A percentile compares a stretch with the other conserved stretches of the same genome.
Conservation (phyloP, 2,113 vertebrate genomes). For the Xenus cinereus region DNA sequence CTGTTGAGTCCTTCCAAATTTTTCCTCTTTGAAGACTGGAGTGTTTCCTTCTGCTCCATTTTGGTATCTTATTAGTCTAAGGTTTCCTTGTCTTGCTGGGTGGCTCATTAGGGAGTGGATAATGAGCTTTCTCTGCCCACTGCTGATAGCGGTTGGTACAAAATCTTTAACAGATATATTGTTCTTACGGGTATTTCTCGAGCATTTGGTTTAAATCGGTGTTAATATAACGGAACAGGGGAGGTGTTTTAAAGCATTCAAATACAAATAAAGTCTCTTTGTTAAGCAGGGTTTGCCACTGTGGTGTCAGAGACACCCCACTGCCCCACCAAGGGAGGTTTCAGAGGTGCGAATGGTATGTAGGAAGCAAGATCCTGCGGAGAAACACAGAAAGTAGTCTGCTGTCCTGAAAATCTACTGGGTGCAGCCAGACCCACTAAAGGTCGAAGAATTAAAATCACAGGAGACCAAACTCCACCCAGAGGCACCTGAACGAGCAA, state of each 20-base stretch:
- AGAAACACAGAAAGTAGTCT: not conserved
- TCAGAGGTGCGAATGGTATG: not conserved
- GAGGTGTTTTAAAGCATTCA: not conserved
- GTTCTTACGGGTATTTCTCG: not conserved
- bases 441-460: not conserved
- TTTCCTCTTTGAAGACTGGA: not conserved
- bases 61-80: not conserved
- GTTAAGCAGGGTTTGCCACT: not conserved
- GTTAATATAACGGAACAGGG: not conserved
- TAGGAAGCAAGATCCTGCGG: not conserved
- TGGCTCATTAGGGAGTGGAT: slow-evolving; percentile 40
- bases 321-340: not conserved
- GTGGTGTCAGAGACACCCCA: not conserved
- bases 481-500: not conserved
- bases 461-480: not conserved
- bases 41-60: slow-evolving; percentile 1
- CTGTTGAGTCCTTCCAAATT: not conserved
- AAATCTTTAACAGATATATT: not conserved
- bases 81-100: not conserved
- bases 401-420: not conserved
- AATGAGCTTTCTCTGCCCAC: slow-evolving; percentile 32
- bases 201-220: not conserved
- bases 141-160: not conserved
- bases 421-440: not conserved
- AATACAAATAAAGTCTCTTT: not conserved